Evolutionary conservation across 2,113 vertebrate genomes (phyloP).

Genomic region (Dicaeum eximium): DNA sequence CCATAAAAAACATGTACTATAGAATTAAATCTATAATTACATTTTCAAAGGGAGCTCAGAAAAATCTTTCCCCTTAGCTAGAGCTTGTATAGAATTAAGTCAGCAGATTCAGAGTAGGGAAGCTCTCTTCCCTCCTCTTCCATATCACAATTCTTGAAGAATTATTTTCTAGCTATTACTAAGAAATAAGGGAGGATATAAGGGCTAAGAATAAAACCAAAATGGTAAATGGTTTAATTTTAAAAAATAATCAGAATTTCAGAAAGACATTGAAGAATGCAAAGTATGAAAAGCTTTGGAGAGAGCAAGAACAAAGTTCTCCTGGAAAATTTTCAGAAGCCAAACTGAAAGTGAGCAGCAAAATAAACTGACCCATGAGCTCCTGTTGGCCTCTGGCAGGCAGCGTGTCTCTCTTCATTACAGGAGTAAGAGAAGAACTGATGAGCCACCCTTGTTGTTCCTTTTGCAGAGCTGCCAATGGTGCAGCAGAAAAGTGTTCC

Average conservation of each 20-base stretch:
- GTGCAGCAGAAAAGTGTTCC: not conserved
- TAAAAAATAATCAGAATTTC: not conserved
- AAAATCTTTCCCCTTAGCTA: not conserved
- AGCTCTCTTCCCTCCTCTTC: not conserved
- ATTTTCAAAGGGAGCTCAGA: slow-evolving; percentile 1
- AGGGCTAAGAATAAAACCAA: not conserved
- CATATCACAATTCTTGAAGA: not conserved
- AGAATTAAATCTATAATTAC: slow-evolving; percentile 24
- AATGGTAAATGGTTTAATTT: not conserved
- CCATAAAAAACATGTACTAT: not conserved
- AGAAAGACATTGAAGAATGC: not conserved
- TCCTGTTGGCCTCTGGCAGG: not conserved
- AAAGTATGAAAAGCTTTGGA: not conserved
- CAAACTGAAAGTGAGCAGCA: not conserved
- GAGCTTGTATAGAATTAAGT: not conserved
- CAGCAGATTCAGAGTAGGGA: not conserved
- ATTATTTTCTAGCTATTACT: not conserved
- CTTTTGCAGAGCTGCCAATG: not conserved
- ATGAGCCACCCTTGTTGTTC: not conserved
- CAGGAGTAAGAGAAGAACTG: not conserved
- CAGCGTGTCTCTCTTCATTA: not conserved
- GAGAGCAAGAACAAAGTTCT: not conserved
- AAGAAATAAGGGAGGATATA: not conserved
- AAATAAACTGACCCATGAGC: not conserved
- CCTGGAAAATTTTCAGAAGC: not conserved